These are phyloP conservation scores for Idaea straminata DNA, from an alignment of 2,888 invertebrate genomes.

Conservation along the genomic window DNA sequence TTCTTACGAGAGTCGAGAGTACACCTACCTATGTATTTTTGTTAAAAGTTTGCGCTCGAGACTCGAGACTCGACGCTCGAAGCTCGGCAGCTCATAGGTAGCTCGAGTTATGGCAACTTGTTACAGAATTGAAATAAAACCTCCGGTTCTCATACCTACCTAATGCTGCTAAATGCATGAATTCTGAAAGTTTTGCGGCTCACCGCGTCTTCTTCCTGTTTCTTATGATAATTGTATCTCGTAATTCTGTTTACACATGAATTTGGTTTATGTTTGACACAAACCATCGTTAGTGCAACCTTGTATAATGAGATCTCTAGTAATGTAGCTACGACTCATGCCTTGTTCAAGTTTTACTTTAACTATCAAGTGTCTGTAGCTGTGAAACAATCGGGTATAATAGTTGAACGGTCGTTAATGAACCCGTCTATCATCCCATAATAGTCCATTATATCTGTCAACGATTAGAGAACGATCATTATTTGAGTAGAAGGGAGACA, in stretches of 20 bases:
- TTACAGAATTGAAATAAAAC: background rate
- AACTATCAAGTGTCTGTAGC: background rate
- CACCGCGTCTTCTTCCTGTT: constrained; percentile 15
- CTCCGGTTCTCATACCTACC: background rate
- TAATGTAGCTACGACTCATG: background rate
- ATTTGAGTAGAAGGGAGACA: background rate
- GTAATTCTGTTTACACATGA: constrained; percentile 12
- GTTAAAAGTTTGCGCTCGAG: background rate
- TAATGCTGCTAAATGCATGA: constrained; percentile 26
- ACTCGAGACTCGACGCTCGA: background rate
- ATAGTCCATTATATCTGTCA: background rate
- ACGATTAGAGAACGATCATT: background rate
- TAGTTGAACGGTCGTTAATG: background rate
- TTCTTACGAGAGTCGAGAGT: background rate
- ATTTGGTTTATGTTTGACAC: background rate
- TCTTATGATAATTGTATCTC: constrained; percentile 27
- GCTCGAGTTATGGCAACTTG: background rate
- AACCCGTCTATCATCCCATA: background rate
- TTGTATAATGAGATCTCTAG: background rate
- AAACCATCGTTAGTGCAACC: background rate
- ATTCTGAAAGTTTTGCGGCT: constrained; percentile 20
- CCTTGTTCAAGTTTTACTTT: background rate
- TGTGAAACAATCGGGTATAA: background rate
- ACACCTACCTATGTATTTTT: background rate
- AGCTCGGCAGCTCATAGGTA: background rate